Conservation (phyloP, 2,888 invertebrate genomes). For the Polyommatus iphigenia region DNA sequence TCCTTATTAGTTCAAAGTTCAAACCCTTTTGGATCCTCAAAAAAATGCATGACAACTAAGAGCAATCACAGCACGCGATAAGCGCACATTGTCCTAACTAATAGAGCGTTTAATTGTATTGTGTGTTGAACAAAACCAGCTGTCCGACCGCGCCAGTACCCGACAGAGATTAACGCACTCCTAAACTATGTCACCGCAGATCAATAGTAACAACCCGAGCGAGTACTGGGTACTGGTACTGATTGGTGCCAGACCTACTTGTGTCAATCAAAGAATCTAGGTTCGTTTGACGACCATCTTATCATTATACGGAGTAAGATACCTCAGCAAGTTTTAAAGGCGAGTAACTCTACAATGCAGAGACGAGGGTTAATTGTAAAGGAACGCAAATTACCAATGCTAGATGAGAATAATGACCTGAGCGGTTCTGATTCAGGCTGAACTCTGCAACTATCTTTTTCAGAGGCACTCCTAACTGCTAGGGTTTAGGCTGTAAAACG, state of each 20-base stretch:
- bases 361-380: not conserved
- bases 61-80: not conserved
- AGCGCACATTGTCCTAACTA: not conserved
- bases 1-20: not conserved
- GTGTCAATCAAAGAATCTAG: slow-evolving; percentile 4
- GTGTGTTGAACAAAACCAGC: not conserved
- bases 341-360: not conserved
- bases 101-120: slow-evolving; percentile 11
- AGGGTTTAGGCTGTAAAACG: not conserved
- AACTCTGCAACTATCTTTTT: not conserved
- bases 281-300: not conserved
- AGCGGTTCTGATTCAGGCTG: not conserved
- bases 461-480: not conserved
- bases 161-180: not conserved
- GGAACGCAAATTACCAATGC: not conserved
- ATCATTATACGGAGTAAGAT: not conserved
- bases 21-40: not conserved
- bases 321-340: not conserved
- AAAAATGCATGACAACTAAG: not conserved
- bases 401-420: not conserved
- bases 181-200: not conserved
- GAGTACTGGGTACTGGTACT: not conserved
- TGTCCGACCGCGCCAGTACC: not conserved
- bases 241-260: not conserved
- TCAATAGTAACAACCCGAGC: not conserved